Evolutionary conservation across 2,888 invertebrate species (phyloP).

Genomic region (Callyntrura guangdongensis): DNA sequence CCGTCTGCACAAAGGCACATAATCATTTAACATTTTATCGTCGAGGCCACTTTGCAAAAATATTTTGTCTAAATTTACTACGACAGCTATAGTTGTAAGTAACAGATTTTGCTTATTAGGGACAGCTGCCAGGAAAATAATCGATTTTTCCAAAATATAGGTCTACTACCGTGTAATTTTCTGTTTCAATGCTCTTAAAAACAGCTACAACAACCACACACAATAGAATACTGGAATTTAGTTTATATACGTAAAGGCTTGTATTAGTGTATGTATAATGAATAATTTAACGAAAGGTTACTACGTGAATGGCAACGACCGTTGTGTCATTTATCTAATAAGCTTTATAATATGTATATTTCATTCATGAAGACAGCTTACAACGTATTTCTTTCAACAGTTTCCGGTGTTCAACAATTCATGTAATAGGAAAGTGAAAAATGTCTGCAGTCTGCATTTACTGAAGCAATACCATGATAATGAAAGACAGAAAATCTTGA

Average conservation of each 20-base stretch:
- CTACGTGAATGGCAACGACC: too few relatives aligned
- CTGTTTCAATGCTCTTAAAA: neutral
- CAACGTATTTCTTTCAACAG: constrained; percentile 1
- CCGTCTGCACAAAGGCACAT: neutral
- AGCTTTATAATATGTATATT: neutral
- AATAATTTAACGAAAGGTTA: too few relatives aligned
- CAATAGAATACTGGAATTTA: too few relatives aligned
- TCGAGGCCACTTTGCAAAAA: constrained; percentile 22
- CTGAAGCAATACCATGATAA: constrained; percentile 21
- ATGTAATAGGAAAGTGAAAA: neutral
- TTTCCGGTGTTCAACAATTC: constrained; percentile 38
- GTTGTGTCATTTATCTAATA: neutral
- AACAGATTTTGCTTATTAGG: neutral
- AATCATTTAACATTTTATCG: constrained; percentile 3
- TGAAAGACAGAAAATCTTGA: constrained; percentile 22
- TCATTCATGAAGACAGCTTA: constrained; percentile 3
- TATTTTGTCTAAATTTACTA: neutral
- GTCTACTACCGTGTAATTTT: constrained; percentile 9
- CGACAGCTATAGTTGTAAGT: neutral
- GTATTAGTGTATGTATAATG: too few relatives aligned
- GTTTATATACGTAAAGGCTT: too few relatives aligned
- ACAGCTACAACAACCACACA: too few relatives aligned
- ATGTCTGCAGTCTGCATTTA: neutral
- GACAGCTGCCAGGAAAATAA: constrained; percentile 15
- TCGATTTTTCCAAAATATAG: constrained; percentile 26